Evolutionary conservation across 2,113 vertebrate genomes (phyloP), one percentile per base, ranked within the genome.

Genomic region (Excalfactoria chinensis): DNA sequence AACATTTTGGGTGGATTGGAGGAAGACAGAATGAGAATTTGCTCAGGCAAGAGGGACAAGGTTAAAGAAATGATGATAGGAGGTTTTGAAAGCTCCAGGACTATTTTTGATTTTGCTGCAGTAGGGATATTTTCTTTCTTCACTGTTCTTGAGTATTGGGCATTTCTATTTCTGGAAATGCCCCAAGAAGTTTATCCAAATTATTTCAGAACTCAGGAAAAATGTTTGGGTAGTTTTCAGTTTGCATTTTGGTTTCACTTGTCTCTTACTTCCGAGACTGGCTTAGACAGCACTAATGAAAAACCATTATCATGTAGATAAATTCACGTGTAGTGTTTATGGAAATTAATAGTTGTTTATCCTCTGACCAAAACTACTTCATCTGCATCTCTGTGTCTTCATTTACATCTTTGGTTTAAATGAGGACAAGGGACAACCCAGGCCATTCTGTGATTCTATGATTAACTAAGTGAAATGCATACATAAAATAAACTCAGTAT

Each of bases 111-210:
- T 93, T 93, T 92, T 93, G 93, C 88, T 92, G 92, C 67, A 73
- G 75, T 68, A 95, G 78, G 93, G 51, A 56, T 62, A 84, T 94
- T 93, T 83, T 21, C 70, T 92, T 79, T 90, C 84, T 58, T 79
- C 49, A 67, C 80, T 86, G 20, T 28, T 20, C 84, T 92, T 43
- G 70, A 79, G 71, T 40, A 22, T 30, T 70, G 95, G 94, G 82
- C 91, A 80, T 68, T 91, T 96, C 91, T 92, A 89, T 95, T 96
- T 90, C 81, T 91, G 87, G 93, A 84, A 92, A 70, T 32, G 91
- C 84, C 84, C 78, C 15, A 23, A 69, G 89, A 93, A 79, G 2
- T 13, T 83, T 69, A 22, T 73, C 92, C 86, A 43, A 85, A 93
- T 68, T 89, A 43, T 95, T 96, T 82, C 68, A 73, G 71, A 93